Evolutionary conservation across 2,113 vertebrate species (phyloP), one percentile per base, ranked within the genome.

Genomic region (Poeciliopsis turrubarensis): DNA sequence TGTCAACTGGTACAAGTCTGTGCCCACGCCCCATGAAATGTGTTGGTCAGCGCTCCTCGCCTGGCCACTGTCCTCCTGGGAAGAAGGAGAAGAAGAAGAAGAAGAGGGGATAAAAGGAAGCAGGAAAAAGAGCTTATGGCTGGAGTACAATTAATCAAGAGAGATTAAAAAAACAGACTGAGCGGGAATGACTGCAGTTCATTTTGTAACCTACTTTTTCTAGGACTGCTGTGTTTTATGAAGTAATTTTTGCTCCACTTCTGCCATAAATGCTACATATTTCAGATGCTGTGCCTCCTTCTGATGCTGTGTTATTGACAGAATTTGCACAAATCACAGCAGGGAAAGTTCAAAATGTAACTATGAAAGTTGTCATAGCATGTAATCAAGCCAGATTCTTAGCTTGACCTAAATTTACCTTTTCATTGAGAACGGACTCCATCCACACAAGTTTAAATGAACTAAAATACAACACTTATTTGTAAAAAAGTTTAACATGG

Each of bases 1-100:
- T 14, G 6, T 34, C 69, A 32, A 39, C 1, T 30, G 89, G 82
- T 87, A 83, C 92, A 89, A 89, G 92, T 91, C 83, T 92, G 73
- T 77, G 69, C 79, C 83, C 82, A 78, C 68, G 68, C 86, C 87
- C 87, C 77, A 68, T 91, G 87, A 87, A 90, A 93, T 89, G 63
- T 47, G 77, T 67, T 37, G 13, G 75, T 74, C 77, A 73, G 80
- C 63, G 8, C 27, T 47, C 60, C 78, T 63, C 81, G 65, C 61
- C 14, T 0, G 11, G 41, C 65, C 17, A 57, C 22, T 81, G 22
- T 37, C 57, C 51, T 74, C 72, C 39, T 30, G 31, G 76, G 60
- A 80, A 66, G 19, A 54, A n/a, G n/a, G n/a, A n/a, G n/a, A n/a
- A n/a, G n/a, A n/a, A 39, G 44, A 47, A 47, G 44, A 19, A 17